Evolutionary conservation across 2,797 vertebrate species (phyloP).

Genomic region (Eulemur mongoz): DNA sequence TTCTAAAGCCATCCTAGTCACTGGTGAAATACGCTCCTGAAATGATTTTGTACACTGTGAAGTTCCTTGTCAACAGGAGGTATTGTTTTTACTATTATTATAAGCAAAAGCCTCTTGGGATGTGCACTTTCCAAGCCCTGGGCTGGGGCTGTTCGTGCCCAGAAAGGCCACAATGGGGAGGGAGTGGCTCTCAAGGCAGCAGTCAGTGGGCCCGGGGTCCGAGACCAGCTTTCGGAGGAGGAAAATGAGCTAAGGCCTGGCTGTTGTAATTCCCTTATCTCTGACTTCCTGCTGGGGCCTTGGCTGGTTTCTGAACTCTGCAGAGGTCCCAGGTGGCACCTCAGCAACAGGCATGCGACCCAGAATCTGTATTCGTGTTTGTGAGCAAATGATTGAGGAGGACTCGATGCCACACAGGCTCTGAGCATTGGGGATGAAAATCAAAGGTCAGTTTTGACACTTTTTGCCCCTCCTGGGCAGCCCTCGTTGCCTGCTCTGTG

Average conservation of each 20-base stretch:
- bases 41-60: background rate
- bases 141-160: background rate
- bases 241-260: background rate
- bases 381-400: background rate
- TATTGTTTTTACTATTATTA: background rate
- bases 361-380: background rate
- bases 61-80: background rate
- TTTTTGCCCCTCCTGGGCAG: constrained; percentile 50
- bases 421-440: background rate
- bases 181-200: background rate
- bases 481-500: constrained; percentile 35
- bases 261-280: background rate
- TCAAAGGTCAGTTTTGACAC: background rate
- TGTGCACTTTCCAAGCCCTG: background rate
- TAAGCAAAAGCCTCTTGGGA: background rate
- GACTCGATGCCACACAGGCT: background rate
- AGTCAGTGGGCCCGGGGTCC: background rate
- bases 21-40: background rate
- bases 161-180: background rate
- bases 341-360: background rate
- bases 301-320: background rate
- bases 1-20: background rate
- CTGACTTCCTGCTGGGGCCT: background rate
- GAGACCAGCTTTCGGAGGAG: background rate
- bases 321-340: background rate